Conservation (phyloP, 2,888 invertebrate genomes). For the Sepioteuthis lessoniana region DNA sequence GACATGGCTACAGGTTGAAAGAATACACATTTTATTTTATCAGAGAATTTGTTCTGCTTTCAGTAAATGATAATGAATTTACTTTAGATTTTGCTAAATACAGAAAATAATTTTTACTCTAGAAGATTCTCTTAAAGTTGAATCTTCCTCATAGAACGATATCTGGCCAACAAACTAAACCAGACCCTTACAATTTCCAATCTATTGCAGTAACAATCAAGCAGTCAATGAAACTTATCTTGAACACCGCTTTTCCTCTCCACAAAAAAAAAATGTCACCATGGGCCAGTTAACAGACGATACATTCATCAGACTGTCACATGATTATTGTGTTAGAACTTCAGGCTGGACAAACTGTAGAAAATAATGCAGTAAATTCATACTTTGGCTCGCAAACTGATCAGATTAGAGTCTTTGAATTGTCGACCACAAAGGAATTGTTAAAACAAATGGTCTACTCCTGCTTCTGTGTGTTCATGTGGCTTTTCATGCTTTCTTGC, state of each 20-base stretch:
- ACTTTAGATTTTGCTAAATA: too few species aligned
- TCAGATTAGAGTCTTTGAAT: neutral
- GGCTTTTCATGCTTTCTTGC: neutral
- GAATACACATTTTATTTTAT: too few species aligned
- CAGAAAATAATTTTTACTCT: too few species aligned
- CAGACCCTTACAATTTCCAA: too few species aligned
- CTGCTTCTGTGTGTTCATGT: neutral
- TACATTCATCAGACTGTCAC: slow-evolving; percentile 33
- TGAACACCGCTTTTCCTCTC: neutral
- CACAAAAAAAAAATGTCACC: neutral
- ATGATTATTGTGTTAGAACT: neutral
- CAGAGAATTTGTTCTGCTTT: too few species aligned
- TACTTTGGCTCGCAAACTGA: neutral
- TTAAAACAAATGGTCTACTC: slow-evolving; percentile 10
- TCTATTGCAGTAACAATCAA: neutral
- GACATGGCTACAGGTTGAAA: too few species aligned
- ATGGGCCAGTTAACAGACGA: neutral
- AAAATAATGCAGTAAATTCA: neutral
- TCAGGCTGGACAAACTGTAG: neutral
- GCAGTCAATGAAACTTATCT: neutral
- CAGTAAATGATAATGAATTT: too few species aligned
- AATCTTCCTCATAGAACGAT: too few species aligned
- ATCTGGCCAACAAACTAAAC: too few species aligned
- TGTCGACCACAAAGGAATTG: neutral
- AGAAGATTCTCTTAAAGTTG: too few species aligned